Conservation (phyloP, 2,113 vertebrate genomes). For the Corythoichthys intestinalis region DNA sequence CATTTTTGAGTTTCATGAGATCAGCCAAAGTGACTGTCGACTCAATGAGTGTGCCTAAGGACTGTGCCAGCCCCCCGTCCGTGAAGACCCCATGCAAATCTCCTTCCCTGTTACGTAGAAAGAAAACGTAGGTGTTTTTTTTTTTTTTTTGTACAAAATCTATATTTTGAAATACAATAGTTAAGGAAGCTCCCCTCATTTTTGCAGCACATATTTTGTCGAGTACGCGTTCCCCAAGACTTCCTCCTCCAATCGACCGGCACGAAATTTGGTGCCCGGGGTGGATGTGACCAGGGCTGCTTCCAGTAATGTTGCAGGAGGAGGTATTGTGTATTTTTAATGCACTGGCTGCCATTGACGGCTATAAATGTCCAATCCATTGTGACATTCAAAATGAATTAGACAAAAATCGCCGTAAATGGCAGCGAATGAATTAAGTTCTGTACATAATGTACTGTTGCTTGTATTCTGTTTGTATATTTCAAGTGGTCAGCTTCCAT, state of each 20-base stretch:
- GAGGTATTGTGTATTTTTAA: too few relatives aligned
- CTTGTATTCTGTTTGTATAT: slow-evolving; percentile 20
- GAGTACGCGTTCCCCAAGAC: slow-evolving; percentile 82
- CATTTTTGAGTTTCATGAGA: slow-evolving; percentile 70
- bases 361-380: too few relatives aligned
- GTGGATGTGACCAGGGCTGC: slow-evolving; percentile 76
- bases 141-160: background rate
- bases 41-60: slow-evolving; percentile 69
- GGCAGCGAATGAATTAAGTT: too few relatives aligned
- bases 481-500: slow-evolving; percentile 84
- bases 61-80: slow-evolving; percentile 45
- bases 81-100: slow-evolving; percentile 62
- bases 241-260: slow-evolving; percentile 65
- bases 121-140: slow-evolving; percentile 74
- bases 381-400: too few relatives aligned
- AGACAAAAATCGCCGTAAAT: too few relatives aligned
- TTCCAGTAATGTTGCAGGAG: slow-evolving; percentile 60
- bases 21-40: slow-evolving; percentile 76
- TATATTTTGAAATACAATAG: background rate
- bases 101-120: slow-evolving; percentile 61
- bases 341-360: too few relatives aligned
- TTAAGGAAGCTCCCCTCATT: background rate
- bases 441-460: too few relatives aligned
- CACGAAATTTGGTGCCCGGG: slow-evolving; percentile 50
- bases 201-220: slow-evolving; percentile 85